A percentile compares a stretch with the other conserved stretches of the same genome.
Conservation (phyloP, 1,140 invertebrate species). For the Cheumatopsyche charites region DNA sequence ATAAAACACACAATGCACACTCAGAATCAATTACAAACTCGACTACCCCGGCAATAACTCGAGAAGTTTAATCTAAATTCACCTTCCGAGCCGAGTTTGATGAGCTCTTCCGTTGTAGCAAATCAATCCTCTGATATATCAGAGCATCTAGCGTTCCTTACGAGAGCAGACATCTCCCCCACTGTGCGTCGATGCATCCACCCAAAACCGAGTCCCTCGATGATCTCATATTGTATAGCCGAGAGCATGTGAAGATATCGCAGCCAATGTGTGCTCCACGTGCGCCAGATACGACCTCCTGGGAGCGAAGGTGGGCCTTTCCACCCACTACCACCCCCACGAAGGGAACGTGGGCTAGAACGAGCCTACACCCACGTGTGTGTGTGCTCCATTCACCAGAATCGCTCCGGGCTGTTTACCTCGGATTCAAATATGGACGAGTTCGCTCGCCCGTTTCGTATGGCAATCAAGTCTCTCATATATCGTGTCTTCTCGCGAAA, state of each 20-base stretch:
- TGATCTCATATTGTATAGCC: no score
- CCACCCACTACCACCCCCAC: no score
- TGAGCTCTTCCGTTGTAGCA: slow-evolving; percentile 20
- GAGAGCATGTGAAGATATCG: no score
- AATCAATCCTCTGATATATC: slow-evolving; percentile 22
- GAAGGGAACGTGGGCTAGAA: no score
- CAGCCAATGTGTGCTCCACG: neutral
- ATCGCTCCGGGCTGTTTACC: slow-evolving; percentile 41
- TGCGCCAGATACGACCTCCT: neutral
- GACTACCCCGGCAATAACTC: no score
- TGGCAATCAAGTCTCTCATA: slow-evolving; percentile 27
- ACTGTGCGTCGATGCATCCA: no score
- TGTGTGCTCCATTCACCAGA: slow-evolving; percentile 17
- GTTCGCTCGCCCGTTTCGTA: slow-evolving; percentile 18
- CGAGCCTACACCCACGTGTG: slow-evolving; percentile 23
- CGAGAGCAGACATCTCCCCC: no score
- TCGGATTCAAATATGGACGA: slow-evolving; percentile 45
- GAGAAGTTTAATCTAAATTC: slow-evolving; percentile 5
- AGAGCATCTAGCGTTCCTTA: neutral
- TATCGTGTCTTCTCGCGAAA: slow-evolving; percentile 1
- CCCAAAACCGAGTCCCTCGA: no score
- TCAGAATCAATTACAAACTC: no score
- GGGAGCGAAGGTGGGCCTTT: neutral
- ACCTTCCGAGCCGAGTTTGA: slow-evolving; percentile 13
- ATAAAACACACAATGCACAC: no score